Evolutionary conservation across 2,888 invertebrate species (phyloP).

Genomic region (Philonicus albiceps): DNA sequence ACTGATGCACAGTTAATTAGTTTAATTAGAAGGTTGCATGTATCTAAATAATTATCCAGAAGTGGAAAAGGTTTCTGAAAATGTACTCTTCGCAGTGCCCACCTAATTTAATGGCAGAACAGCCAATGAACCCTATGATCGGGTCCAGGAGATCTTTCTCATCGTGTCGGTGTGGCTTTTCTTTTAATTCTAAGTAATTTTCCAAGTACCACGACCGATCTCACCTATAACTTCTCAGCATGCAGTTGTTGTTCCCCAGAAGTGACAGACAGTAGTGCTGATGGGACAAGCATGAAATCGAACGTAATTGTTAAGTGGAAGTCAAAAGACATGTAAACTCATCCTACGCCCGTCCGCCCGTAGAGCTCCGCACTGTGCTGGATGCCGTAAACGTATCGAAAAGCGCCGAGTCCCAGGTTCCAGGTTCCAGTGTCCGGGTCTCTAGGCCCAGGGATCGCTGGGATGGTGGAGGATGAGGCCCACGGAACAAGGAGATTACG

Average conservation of each 20-base stretch:
- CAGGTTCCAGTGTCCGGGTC: too few species aligned
- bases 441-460: background rate
- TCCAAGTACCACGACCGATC: background rate
- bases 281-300: conserved; percentile 24
- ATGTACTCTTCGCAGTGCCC: background rate
- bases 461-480: conserved; percentile 1
- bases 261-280: conserved; percentile 21
- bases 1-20: background rate
- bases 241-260: background rate
- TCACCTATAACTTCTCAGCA: background rate
- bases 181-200: conserved; percentile 10
- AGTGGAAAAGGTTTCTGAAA: background rate
- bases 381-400: background rate
- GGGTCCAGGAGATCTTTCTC: background rate
- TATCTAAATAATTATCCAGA: background rate
- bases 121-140: background rate
- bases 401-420: background rate
- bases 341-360: conserved; percentile 8
- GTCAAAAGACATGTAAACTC: conserved; percentile 22
- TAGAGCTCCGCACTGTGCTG: background rate
- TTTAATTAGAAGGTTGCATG: background rate
- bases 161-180: background rate
- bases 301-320: conserved; percentile 39
- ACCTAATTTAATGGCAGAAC: background rate
- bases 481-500: conserved; percentile 13